Evolutionary conservation across 2,888 invertebrate genomes (phyloP), one percentile per base, ranked within the genome.

Genomic region (Alentia gelatinosa): DNA sequence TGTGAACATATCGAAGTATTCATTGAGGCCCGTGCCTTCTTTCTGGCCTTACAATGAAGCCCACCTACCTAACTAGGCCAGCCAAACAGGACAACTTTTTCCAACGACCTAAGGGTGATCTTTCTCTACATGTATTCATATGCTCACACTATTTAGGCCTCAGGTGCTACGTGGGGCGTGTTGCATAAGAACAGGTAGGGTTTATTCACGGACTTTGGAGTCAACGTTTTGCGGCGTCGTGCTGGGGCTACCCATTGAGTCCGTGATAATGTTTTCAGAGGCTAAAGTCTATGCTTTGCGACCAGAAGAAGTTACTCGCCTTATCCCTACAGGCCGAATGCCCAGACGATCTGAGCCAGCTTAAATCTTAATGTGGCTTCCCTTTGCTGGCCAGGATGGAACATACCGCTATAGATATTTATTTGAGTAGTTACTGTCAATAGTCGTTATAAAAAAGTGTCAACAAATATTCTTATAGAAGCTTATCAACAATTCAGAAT

Each of bases 221-320:
- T 83, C 39, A 83, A 83, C 83, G 83, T 83, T 40, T 68, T 83
- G 83, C 40, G 83, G 26, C 39, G 83, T 83, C 83, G 7, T 83
- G 83, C 83, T 23, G 83, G 33, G 83, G 39, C 4, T 23, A 19
- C 40, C 83, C 83, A 40, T 83, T 83, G 83, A 40, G 83, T 15
- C 30, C n/a, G 39, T 83, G n/a, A 83, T 83, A 83, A 83, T 83
- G 83, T 83, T 83, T 83, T 83, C 83, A 83, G 83, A 83, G 83
- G 83, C 83, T 83, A 83, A 83, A 83, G 83, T 39, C 83, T 83
- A 26, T 83, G 83, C 83, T 37, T 83, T 83, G 39, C 40, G 39
- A 83, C 83, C 83, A 83, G 83, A 83, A 83, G 40, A 83, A 83
- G 83, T 83, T 83, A 83, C 39, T 68, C 68, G 68, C 26, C 68